A percentile compares a stretch with the other conserved stretches of the same genome.
phyloP scores from a whole-genome alignment of 2,113 vertebrate genomes.

The Pseudois nayaur region DNA sequence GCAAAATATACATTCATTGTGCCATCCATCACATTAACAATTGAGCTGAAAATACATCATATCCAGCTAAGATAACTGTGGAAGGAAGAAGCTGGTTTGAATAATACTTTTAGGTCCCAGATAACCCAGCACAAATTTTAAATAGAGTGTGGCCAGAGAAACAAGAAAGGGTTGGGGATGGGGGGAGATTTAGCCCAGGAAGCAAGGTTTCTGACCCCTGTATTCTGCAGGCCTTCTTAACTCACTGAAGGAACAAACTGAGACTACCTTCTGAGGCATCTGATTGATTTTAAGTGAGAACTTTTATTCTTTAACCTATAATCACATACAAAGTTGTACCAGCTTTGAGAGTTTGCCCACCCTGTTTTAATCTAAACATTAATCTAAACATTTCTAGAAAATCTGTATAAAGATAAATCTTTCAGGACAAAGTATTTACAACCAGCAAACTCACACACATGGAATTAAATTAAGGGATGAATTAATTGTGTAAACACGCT shows the following conservation, averaged over 20 bases:
- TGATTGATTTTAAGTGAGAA: constrained; percentile 66
- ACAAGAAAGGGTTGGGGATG: background rate
- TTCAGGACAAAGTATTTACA: constrained; percentile 85
- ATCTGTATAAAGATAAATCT: constrained; percentile 88
- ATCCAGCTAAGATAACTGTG: constrained; percentile 72
- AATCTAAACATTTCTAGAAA: constrained; percentile 84
- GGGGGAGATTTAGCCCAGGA: constrained; percentile 47
- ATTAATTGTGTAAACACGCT: constrained; percentile 82
- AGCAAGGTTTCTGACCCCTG: constrained; percentile 77
- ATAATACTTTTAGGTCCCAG: constrained; percentile 52
- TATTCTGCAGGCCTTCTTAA: constrained; percentile 76
- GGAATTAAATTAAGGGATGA: constrained; percentile 81
- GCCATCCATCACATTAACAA: constrained; percentile 83
- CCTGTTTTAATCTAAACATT: constrained; percentile 77
- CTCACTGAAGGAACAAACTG: constrained; percentile 66
- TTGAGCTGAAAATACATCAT: constrained; percentile 77
- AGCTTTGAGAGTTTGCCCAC: constrained; percentile 76
- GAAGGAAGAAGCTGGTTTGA: constrained; percentile 56
- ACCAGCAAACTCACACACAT: constrained; percentile 80
- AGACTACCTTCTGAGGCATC: constrained; percentile 75
- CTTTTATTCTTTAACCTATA: constrained; percentile 47
- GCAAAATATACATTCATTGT: constrained; percentile 87
- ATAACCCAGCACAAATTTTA: constrained; percentile 54
- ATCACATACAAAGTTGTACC: constrained; percentile 77
- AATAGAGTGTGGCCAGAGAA: background rate